phyloP scores from a whole-genome alignment of 2,888 invertebrate genomes.

The Caenorhabditis japonica region DNA sequence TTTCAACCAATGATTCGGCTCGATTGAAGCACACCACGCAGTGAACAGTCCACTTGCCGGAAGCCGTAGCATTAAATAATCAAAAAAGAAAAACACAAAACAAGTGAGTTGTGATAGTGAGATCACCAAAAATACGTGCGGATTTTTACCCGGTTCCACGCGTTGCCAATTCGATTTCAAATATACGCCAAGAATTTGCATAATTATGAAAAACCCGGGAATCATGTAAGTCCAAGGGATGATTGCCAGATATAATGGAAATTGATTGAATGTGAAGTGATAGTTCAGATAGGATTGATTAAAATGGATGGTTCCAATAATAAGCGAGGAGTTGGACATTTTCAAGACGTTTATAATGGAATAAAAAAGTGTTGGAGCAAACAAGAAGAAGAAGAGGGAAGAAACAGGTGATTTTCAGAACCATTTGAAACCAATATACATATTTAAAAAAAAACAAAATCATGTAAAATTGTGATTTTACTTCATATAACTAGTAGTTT shows the following conservation, averaged over 20 bases:
- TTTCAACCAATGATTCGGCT: slow-evolving; percentile 26
- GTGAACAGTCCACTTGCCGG: slow-evolving; percentile 25
- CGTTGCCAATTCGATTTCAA: background rate
- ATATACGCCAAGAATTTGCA: slow-evolving; percentile 9
- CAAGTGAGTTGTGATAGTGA: slow-evolving; percentile 21
- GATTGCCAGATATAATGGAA: slow-evolving; percentile 8
- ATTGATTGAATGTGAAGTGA: slow-evolving; percentile 2
- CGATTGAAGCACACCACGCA: slow-evolving; percentile 21
- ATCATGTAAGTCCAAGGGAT: slow-evolving; percentile 29
- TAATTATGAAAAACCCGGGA: slow-evolving; percentile 13
- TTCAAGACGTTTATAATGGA: too few species aligned
- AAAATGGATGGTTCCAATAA: slow-evolving; percentile 6
- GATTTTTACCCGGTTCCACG: slow-evolving; percentile 3
- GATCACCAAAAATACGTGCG: slow-evolving; percentile 13
- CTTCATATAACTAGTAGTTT: too few species aligned
- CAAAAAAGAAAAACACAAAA: slow-evolving; percentile 15
- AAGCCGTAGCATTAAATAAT: slow-evolving; percentile 18
- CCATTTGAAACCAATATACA: too few species aligned
- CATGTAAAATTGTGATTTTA: too few species aligned
- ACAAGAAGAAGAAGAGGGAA: too few species aligned
- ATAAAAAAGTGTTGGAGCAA: too few species aligned
- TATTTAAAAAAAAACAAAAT: too few species aligned
- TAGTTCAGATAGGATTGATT: slow-evolving; percentile 9
- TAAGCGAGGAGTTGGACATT: too few species aligned
- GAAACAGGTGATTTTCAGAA: too few species aligned